These are phyloP conservation scores for Buceros bicornis DNA, from an alignment of 2,797 vertebrate species.

Conservation along the genomic window DNA sequence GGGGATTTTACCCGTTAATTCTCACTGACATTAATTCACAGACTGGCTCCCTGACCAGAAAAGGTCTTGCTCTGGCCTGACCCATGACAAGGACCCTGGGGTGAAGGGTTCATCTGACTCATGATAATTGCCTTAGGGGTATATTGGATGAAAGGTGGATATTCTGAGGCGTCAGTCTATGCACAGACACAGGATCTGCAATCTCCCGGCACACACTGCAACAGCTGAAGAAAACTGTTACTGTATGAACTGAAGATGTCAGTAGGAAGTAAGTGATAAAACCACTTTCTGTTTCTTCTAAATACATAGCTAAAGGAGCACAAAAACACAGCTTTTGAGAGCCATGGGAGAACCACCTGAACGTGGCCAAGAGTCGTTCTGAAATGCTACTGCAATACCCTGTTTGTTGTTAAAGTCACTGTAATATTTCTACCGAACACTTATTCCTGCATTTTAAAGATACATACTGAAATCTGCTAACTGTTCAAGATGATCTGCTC, in stretches of 20 bases:
- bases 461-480: neutral
- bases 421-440: neutral
- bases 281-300: constrained; percentile 5
- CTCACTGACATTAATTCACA: constrained; percentile 60
- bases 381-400: neutral
- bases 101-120: constrained; percentile 53
- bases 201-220: neutral
- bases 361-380: neutral
- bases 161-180: too few relatives aligned
- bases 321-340: neutral
- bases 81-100: constrained; percentile 23
- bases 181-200: too few relatives aligned
- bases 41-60: constrained; percentile 56
- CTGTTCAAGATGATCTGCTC: neutral
- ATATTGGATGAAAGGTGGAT: too few relatives aligned
- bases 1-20: constrained; percentile 65
- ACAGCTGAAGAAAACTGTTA: constrained; percentile 5
- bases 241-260: neutral
- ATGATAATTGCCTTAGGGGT: constrained; percentile 33
- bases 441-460: constrained; percentile 6
- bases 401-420: neutral
- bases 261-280: constrained; percentile 25
- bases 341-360: neutral
- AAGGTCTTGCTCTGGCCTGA: constrained; percentile 52
- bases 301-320: neutral